Evolutionary conservation across 1,140 invertebrate species (phyloP).

Genomic region (Bicyclus anynana): DNA sequence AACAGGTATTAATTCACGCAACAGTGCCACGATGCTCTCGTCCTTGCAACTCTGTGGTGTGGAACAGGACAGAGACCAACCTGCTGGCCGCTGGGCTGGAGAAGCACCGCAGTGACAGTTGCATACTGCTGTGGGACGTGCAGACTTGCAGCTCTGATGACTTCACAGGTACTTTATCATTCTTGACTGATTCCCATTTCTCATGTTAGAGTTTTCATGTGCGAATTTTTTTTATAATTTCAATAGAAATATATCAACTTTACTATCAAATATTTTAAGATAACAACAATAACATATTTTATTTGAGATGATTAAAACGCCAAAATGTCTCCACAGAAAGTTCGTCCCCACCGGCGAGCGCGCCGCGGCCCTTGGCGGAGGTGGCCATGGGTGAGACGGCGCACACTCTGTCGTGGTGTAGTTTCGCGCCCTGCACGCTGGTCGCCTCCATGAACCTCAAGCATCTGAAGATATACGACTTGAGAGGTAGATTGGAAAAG

Average conservation of each 20-base stretch:
- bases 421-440: constrained; percentile 83
- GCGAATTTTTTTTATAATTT: too few species aligned
- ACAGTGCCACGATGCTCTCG: constrained; percentile 87
- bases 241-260: too few species aligned
- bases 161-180: constrained; percentile 30
- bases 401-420: constrained; percentile 92
- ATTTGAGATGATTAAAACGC: too few species aligned
- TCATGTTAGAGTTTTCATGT: too few species aligned
- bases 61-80: constrained; percentile 92
- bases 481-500: too few species aligned
- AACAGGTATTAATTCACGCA: constrained; percentile 3
- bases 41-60: constrained; percentile 91
- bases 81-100: constrained; percentile 91
- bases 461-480: constrained; percentile 92
- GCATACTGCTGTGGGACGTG: constrained; percentile 89
- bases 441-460: constrained; percentile 93
- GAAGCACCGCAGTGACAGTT: constrained; percentile 90
- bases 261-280: too few species aligned
- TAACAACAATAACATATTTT: too few species aligned
- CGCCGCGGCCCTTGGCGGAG: constrained; percentile 55
- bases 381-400: constrained; percentile 88
- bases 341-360: neutral
- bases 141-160: constrained; percentile 63
- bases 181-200: too few species aligned
- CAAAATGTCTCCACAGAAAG: neutral